Percentiles rank a stretch among this genome's conserved stretches.
phyloP scores from a whole-genome alignment of 2,888 invertebrate genomes.

The Mycalesis mineus region DNA sequence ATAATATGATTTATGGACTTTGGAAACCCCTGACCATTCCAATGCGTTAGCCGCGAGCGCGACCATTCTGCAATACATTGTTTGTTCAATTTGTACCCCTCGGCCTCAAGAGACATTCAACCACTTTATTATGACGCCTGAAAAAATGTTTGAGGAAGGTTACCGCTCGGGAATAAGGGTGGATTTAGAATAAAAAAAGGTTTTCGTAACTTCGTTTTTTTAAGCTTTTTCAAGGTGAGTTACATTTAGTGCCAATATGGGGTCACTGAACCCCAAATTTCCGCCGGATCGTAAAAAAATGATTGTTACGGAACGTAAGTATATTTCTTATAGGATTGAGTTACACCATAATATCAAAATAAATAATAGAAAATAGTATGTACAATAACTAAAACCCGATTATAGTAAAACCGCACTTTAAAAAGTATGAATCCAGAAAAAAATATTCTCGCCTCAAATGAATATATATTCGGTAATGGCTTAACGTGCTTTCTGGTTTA shows the following conservation, averaged over 20 bases:
- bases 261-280: conserved; percentile 31
- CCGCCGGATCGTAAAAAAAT: background rate
- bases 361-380: too few relatives aligned
- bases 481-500: too few relatives aligned
- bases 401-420: too few relatives aligned
- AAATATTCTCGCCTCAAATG: too few relatives aligned
- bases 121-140: conserved; percentile 37
- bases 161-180: conserved; percentile 29
- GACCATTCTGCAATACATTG: conserved; percentile 71
- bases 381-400: too few relatives aligned
- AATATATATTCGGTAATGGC: too few relatives aligned
- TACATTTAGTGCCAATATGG: conserved; percentile 34
- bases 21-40: conserved; percentile 41
- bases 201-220: conserved; percentile 33
- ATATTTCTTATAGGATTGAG: too few relatives aligned
- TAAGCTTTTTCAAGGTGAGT: conserved; percentile 40
- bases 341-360: too few relatives aligned
- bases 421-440: too few relatives aligned
- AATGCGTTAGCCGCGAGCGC: conserved; percentile 48
- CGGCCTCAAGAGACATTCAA: conserved; percentile 46
- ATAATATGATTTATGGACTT: conserved; percentile 35
- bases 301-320: background rate
- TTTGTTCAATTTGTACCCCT: conserved; percentile 68
- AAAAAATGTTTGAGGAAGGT: conserved; percentile 27
- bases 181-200: conserved; percentile 25